phyloP scores from a whole-genome alignment of 2,797 vertebrate genomes.

The Falco rusticolus region DNA sequence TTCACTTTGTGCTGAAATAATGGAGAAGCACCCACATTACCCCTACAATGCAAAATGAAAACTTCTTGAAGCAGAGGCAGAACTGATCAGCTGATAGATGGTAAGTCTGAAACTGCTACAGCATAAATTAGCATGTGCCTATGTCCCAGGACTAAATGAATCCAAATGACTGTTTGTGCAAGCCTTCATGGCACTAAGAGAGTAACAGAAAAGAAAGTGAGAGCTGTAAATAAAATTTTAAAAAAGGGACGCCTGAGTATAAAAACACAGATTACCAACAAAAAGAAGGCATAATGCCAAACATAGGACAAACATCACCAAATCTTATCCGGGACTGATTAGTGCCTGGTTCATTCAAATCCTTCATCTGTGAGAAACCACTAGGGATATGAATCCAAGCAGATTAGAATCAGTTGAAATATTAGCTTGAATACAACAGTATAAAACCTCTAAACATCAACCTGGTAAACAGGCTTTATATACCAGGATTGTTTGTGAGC shows the following conservation, averaged over 20 bases:
- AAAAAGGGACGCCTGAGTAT: background rate
- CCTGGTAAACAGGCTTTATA: background rate
- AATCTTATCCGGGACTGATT: background rate
- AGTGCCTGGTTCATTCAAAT: constrained; percentile 20
- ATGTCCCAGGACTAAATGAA: background rate
- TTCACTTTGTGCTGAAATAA: background rate
- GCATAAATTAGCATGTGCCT: background rate
- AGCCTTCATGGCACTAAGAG: background rate
- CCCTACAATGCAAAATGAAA: background rate
- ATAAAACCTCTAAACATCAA: background rate
- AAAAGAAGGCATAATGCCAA: background rate
- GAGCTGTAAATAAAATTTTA: background rate
- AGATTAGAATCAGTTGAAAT: constrained; percentile 34
- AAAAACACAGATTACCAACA: background rate
- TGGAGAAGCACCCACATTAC: background rate
- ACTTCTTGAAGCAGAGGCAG: background rate
- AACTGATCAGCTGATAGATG: background rate
- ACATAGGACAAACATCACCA: background rate
- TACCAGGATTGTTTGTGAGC: background rate
- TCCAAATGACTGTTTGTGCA: background rate
- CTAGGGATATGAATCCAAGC: background rate
- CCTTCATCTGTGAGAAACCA: constrained; percentile 19
- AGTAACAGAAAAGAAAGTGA: background rate
- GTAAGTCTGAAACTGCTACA: background rate
- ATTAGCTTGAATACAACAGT: background rate